Conservation (phyloP, 2,113 vertebrate species). For the Centrocercus urophasianus region DNA sequence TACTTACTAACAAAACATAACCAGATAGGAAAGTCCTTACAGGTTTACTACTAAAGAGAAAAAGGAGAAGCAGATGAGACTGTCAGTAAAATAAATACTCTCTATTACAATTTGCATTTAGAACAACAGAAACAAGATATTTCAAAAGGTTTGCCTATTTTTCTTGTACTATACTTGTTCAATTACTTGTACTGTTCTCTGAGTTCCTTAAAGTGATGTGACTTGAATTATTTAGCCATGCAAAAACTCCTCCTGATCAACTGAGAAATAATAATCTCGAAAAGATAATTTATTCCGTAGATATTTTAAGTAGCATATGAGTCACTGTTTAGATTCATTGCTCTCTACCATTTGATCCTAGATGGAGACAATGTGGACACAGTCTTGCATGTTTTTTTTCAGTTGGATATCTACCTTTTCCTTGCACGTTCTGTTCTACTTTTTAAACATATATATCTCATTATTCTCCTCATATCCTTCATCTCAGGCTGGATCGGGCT, state of each 20-base stretch:
- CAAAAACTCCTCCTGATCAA: background rate
- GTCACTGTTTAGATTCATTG: background rate
- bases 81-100: background rate
- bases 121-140: background rate
- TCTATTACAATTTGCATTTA: background rate
- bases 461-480: background rate
- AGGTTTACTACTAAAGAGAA: background rate
- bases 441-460: background rate
- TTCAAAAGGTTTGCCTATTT: rapidly evolving
- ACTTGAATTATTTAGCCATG: background rate
- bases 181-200: background rate
- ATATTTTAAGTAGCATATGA: background rate
- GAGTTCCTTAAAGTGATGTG: background rate
- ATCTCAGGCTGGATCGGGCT: background rate
- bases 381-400: background rate
- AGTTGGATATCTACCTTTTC: background rate
- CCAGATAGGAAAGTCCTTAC: background rate
- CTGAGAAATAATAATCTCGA: background rate
- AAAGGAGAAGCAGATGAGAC: background rate
- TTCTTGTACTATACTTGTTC: background rate
- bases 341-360: background rate
- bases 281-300: background rate
- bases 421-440: background rate
- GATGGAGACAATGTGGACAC: background rate
- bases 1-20: too few species aligned